Evolutionary conservation across 2,888 invertebrate genomes (phyloP), one percentile per base, ranked within the genome.

Genomic region (Cremastobaeus sp.): DNA sequence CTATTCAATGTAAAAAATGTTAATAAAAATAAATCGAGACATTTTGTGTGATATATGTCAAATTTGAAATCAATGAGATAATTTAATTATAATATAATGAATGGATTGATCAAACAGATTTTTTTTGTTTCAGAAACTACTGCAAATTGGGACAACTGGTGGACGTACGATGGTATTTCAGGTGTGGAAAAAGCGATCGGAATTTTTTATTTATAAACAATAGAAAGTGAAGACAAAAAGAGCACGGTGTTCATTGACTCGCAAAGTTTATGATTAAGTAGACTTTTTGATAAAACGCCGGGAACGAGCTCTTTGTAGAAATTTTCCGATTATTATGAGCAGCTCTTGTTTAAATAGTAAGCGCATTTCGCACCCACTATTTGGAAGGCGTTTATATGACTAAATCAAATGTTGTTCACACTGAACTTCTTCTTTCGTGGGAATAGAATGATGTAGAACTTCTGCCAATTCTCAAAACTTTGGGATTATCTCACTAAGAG

Each of bases 71-170:
- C n/a, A n/a, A n/a, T n/a, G n/a, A n/a, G n/a, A n/a, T n/a, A n/a
- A n/a, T n/a, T n/a, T n/a, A n/a, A n/a, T n/a, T n/a, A n/a, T n/a
- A n/a, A n/a, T n/a, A 11, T 3, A 43, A 43, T 43, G 12, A 37
- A 12, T 37, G 15, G 15, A 12, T 39, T 25, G 39, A 37, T 21
- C 20, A 6, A 71, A 35, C 18, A n/a, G n/a, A n/a, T 21, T 41
- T 14, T 17, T 66, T 43, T 57, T 85, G 85, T 59, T 91, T 15
- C 91, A 94, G 94, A 92, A 87, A 92, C 91, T 77, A 90, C 92
- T 79, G 93, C 93, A 81, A 94, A 93, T 88, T 94, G 95, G 95
- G 94, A 94, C 86, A 94, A 94, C 89, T 95, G 95, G 94, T 94
- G 94, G 94, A 94, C 94, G 0, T 94, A 94, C 89, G 94, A 94